phyloP scores from a whole-genome alignment of 2,888 invertebrate genomes.

The Nasonia oneida region DNA sequence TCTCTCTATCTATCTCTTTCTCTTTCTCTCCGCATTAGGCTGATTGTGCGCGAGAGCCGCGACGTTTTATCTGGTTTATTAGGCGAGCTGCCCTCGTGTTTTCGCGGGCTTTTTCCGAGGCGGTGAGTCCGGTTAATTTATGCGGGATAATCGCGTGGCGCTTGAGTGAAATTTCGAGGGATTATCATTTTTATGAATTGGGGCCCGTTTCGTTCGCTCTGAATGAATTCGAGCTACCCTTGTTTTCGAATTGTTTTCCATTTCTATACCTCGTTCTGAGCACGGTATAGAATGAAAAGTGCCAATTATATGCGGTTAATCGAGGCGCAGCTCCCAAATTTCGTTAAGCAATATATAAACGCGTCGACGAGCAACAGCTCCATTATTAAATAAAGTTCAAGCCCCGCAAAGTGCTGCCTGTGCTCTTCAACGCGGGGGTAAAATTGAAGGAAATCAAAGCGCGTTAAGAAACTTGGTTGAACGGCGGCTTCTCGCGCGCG shows the following conservation, averaged over 20 bases:
- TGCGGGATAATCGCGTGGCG: background rate
- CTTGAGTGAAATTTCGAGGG: background rate
- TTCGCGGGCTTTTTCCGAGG: background rate
- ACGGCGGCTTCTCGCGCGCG: background rate
- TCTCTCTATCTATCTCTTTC: background rate
- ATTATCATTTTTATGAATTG: background rate
- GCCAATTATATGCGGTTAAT: background rate
- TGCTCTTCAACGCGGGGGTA: background rate
- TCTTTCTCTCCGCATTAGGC: slow-evolving; percentile 39
- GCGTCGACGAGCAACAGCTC: background rate
- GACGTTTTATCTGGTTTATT: slow-evolving; percentile 56
- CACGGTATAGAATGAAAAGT: background rate
- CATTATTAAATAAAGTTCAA: slow-evolving; percentile 6
- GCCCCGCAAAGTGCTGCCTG: background rate
- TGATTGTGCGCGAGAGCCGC: slow-evolving; percentile 44
- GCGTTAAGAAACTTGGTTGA: slow-evolving; percentile 28
- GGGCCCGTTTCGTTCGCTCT: background rate
- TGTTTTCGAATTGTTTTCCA: background rate
- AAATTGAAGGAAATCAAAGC: slow-evolving; percentile 26
- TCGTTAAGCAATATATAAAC: slow-evolving; percentile 8
- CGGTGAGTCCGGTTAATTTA: background rate
- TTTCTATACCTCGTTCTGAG: background rate
- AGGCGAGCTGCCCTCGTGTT: background rate
- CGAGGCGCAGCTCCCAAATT: background rate
- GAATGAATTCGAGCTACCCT: background rate